Base-by-base conservation (phyloP, 2,797 vertebrate species). In the Malurus leucopterus region DNA sequence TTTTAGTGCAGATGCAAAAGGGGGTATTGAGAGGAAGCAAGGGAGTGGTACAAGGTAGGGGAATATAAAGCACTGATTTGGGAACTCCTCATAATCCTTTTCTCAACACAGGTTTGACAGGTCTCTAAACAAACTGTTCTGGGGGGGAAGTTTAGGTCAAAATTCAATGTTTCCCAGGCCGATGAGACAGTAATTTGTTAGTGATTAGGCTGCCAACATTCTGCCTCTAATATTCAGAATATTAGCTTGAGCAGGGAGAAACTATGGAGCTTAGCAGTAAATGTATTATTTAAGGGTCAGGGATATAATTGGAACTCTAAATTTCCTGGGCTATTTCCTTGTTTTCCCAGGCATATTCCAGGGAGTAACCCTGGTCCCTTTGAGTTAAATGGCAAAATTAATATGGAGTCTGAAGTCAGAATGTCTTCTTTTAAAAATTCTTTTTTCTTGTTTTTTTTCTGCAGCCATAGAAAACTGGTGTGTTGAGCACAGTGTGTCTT, bases 1-100 rank as follows among this genome's bases (percentile, higher is more conserved):
- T 61, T 62, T 43, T 13, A 72, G 32, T 65, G 59, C 40, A 40
- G 32, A 23, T 70, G 30, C 17, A 64, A 65, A 51, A 59, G 18
- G 51, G 10, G 19, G 3, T 36, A 44, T 24, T 69, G 55, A 55
- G 46, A 8, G 13, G 20, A 6, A 14, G 16, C 17, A 47, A 26
- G 10, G 4, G 4, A n/a, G 7, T 3, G 4, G 11, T 51, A 21
- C 7, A 18, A 53, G 32, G 22, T 1, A 2, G 17, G 23, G 19
- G 4, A 41, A 59, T 57, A 62, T 2, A 34, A 54, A 30, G 29
- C 19, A 13, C 46, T 59, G 15, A 3, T 65, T 63, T 86, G 14
- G 61, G 38, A 83, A 15, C 15, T 69, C 14, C 2, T 9, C 21
- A 2, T 19, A 1, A 16, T 15, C 7, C 2, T 46, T 63, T 69